A percentile compares a stretch with the other conserved stretches of the same genome.
Conservation (phyloP, 64 coral and sea anemone genomes). For the Dendrophyllia cribrosa region DNA sequence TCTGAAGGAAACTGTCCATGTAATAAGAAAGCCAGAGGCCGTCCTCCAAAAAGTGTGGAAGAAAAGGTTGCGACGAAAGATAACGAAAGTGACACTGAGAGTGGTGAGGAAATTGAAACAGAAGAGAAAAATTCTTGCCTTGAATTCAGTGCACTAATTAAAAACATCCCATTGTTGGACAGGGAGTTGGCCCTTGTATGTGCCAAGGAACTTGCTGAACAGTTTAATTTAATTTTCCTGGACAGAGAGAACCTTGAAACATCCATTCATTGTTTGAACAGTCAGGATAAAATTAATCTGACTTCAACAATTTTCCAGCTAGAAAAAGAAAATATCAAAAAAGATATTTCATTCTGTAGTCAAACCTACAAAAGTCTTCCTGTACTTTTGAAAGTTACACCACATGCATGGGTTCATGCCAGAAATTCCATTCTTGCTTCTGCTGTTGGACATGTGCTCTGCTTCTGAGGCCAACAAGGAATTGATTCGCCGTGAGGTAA, state of each 20-base stretch:
- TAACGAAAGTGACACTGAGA: slow-evolving; percentile 26
- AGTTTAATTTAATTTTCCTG: slow-evolving; percentile 19
- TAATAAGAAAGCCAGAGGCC: slow-evolving; percentile 12
- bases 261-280: not conserved
- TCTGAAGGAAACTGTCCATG: slow-evolving; percentile 23
- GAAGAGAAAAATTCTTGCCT: slow-evolving; percentile 26
- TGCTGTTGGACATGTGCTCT: slow-evolving; percentile 16
- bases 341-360: slow-evolving; percentile 22
- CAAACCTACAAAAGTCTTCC: slow-evolving; percentile 50
- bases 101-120: slow-evolving; percentile 26
- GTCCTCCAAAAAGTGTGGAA: slow-evolving; percentile 1
- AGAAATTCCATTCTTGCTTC: slow-evolving; percentile 29
- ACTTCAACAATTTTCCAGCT: slow-evolving; percentile 25
- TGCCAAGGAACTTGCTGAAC: not conserved
- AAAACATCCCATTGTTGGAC: slow-evolving; percentile 20
- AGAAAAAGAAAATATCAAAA: slow-evolving; percentile 32
- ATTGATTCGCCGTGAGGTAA: slow-evolving; percentile 23
- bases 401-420: slow-evolving; percentile 15
- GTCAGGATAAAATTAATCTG: slow-evolving; percentile 10
- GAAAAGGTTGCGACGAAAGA: slow-evolving; percentile 6
- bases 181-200: slow-evolving; percentile 21
- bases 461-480: not conserved
- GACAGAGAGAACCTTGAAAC: slow-evolving; percentile 23
- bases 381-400: slow-evolving; percentile 16
- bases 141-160: slow-evolving; percentile 12